Evolutionary conservation across 2,888 invertebrate genomes (phyloP).

Genomic region (Polietes domitor): DNA sequence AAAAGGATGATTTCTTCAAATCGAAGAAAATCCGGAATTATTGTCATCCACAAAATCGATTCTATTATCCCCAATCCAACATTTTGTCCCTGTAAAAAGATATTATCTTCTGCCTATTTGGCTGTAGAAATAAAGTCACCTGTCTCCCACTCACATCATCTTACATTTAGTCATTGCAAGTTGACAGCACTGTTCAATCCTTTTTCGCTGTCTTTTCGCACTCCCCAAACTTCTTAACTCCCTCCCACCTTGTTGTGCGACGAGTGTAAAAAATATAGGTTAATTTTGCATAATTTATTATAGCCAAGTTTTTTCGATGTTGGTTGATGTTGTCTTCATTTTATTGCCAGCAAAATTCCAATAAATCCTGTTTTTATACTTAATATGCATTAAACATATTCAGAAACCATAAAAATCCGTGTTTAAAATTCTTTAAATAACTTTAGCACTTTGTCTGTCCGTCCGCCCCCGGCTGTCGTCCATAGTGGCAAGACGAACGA

Average conservation of each 20-base stretch:
- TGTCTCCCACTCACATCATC: no score
- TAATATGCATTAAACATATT: constrained; percentile 61
- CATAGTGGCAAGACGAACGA: background rate
- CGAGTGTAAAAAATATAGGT: background rate
- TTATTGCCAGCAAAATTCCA: constrained; percentile 33
- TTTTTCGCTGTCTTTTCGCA: background rate
- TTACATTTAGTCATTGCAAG: no score
- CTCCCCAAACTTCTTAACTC: background rate
- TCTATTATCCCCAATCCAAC: no score
- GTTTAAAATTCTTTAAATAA: constrained; percentile 66
- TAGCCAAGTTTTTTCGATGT: background rate
- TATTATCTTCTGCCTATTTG: no score
- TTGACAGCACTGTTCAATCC: background rate
- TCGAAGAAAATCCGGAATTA: no score
- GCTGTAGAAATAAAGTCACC: no score
- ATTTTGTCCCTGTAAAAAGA: no score
- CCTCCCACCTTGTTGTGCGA: background rate
- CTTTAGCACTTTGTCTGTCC: constrained; percentile 36
- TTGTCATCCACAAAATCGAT: no score
- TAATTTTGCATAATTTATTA: constrained; percentile 38
- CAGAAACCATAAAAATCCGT: constrained; percentile 64
- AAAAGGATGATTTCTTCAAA: no score
- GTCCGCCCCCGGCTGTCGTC: background rate
- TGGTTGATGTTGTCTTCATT: constrained; percentile 27
- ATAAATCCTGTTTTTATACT: constrained; percentile 62